phyloP scores from a whole-genome alignment of 2,797 vertebrate species.

The Malurus leucopterus region DNA sequence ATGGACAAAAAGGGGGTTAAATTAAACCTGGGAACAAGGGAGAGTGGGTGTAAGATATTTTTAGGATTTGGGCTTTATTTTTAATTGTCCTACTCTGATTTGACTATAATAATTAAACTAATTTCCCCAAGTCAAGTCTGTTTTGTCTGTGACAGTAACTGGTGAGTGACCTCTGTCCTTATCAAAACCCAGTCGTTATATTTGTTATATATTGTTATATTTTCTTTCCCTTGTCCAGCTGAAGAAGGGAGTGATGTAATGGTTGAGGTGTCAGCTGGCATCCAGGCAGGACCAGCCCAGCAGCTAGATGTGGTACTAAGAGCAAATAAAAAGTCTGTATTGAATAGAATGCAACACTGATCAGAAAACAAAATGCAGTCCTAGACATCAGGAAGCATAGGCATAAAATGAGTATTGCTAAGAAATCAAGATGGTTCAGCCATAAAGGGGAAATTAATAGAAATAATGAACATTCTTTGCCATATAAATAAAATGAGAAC shows the following conservation, averaged over 20 bases:
- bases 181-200: background rate
- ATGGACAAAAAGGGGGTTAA: background rate
- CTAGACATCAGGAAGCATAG: background rate
- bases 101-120: background rate
- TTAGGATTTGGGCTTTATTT: background rate
- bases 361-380: background rate
- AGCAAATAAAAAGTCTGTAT: background rate
- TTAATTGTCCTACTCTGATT: background rate
- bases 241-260: background rate
- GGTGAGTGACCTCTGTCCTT: fast-evolving
- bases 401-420: background rate
- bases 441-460: background rate
- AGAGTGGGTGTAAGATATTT: background rate
- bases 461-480: background rate
- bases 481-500: background rate
- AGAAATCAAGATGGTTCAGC: background rate
- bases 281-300: background rate
- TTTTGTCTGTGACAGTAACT: background rate
- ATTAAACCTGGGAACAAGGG: background rate
- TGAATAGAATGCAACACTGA: background rate
- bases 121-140: background rate
- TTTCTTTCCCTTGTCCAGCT: background rate
- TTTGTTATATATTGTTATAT: background rate
- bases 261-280: too few species aligned
- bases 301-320: background rate